Percentiles rank a stretch among this genome's conserved stretches.
Conservation (phyloP, 1,140 invertebrate species). For the Drosophila azteca region DNA sequence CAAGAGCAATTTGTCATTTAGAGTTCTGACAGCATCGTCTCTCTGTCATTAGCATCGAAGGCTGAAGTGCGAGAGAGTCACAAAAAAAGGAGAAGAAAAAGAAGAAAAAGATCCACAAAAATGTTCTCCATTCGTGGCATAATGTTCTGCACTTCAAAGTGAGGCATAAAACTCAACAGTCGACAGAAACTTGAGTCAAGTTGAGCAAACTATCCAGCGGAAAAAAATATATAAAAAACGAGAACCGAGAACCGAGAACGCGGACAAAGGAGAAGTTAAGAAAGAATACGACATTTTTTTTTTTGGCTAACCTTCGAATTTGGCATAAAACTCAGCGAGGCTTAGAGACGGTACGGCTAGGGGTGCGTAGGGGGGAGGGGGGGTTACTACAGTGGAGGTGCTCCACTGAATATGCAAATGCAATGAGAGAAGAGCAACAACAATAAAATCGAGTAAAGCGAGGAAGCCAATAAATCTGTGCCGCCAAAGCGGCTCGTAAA, state of each 20-base stretch:
- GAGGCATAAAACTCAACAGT: conserved; percentile 41
- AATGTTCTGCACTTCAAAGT: conserved; percentile 46
- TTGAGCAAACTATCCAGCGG: conserved; percentile 38
- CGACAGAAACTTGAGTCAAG: conserved; percentile 25
- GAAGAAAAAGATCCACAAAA: background rate
- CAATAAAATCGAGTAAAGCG: conserved; percentile 58
- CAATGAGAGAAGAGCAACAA: conserved; percentile 36
- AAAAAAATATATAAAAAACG: conserved; percentile 1
- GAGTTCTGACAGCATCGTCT: conserved; percentile 45
- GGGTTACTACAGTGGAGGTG: background rate
- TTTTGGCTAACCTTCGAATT: conserved; percentile 47
- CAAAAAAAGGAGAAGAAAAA: no score
- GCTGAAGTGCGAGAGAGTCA: background rate
- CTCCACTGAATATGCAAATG: conserved; percentile 35
- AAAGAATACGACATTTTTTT: conserved; percentile 17
- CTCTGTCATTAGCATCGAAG: conserved; percentile 50
- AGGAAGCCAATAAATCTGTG: conserved; percentile 64
- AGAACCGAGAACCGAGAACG: background rate
- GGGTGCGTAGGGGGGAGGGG: background rate
- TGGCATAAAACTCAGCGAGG: conserved; percentile 40
- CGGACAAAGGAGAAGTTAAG: background rate
- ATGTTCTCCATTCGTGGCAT: conserved; percentile 19
- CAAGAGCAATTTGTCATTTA: conserved; percentile 58
- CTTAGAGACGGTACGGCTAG: background rate
- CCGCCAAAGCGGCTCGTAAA: conserved; percentile 63